Evolutionary conservation across 1,140 invertebrate species (phyloP).

Genomic region (Cydia pomonella): DNA sequence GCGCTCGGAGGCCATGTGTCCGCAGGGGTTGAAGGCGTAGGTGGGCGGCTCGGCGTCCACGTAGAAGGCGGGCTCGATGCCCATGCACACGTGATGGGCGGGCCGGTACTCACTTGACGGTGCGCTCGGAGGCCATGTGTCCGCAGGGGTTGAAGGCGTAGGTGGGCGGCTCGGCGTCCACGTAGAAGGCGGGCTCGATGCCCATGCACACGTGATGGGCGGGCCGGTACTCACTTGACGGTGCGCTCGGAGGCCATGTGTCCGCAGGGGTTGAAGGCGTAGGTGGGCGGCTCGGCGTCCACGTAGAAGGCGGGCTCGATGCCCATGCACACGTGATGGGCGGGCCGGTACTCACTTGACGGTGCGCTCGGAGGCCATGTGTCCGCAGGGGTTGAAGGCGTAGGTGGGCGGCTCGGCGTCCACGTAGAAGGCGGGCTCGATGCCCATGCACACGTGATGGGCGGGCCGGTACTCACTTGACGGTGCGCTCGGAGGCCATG

Average conservation of each 20-base stretch:
- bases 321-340: conserved; percentile 97
- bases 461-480: too few species aligned
- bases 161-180: conserved; percentile 93
- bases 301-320: conserved; percentile 98
- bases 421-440: conserved; percentile 98
- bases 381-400: conserved; percentile 99
- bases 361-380: conserved; percentile 98
- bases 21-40: conserved; percentile 98
- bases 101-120: too few species aligned
- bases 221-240: too few species aligned
- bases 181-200: conserved; percentile 97
- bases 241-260: conserved; percentile 99
- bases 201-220: conserved; percentile 98
- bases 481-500: conserved; percentile 98
- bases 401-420: conserved; percentile 94
- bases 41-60: conserved; percentile 95
- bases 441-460: conserved; percentile 97
- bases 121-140: conserved; percentile 98
- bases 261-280: conserved; percentile 98
- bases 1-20: conserved; percentile 98
- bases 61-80: conserved; percentile 98
- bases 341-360: too few species aligned
- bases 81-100: conserved; percentile 97
- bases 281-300: conserved; percentile 93
- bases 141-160: conserved; percentile 99